These are phyloP conservation scores for Hypselothyrea guttata DNA, from an alignment of 2,888 invertebrate species.

Conservation along the genomic window DNA sequence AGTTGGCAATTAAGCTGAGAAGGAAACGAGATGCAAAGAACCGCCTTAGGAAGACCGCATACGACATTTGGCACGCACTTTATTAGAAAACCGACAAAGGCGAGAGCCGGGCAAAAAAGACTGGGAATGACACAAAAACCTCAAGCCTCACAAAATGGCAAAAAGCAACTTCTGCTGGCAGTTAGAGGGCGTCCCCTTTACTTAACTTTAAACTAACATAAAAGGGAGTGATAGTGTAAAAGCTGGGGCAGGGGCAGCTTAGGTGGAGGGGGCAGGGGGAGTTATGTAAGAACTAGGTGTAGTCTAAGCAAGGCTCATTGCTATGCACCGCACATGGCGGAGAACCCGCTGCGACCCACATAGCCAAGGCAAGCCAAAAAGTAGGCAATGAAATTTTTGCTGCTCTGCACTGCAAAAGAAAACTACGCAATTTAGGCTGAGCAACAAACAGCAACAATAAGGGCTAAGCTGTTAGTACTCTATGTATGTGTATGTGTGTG, in stretches of 20 bases:
- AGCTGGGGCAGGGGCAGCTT: not conserved
- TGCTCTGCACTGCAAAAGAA: conserved; percentile 44
- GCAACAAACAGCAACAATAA: conserved; percentile 32
- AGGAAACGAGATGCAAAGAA: conserved; percentile 31
- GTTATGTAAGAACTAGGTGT: not conserved
- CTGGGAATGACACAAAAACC: conserved; percentile 30
- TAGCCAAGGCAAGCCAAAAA: conserved; percentile 22
- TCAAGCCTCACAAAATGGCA: conserved; percentile 57
- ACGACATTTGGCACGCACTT: conserved; percentile 58
- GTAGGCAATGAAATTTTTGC: conserved; percentile 52
- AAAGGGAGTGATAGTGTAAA: conserved; percentile 6
- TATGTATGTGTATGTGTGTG: conserved; percentile 22
- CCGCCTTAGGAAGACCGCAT: conserved; percentile 31
- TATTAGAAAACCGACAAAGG: conserved; percentile 48
- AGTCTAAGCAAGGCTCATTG: conserved; percentile 46
- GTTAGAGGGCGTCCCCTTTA: not conserved
- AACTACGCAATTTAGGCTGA: conserved; percentile 54
- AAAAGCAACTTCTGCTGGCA: conserved; percentile 19
- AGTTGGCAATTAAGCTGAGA: conserved; percentile 63
- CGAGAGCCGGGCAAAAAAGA: conserved; percentile 1
- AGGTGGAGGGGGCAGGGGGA: not conserved
- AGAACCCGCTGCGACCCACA: conserved; percentile 51
- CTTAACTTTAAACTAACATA: conserved; percentile 64
- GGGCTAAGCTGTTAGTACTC: conserved; percentile 18
- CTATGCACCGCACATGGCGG: conserved; percentile 61